These are phyloP conservation scores for Psittacula echo DNA, from an alignment of 2,797 vertebrate genomes.

Conservation along the genomic window DNA sequence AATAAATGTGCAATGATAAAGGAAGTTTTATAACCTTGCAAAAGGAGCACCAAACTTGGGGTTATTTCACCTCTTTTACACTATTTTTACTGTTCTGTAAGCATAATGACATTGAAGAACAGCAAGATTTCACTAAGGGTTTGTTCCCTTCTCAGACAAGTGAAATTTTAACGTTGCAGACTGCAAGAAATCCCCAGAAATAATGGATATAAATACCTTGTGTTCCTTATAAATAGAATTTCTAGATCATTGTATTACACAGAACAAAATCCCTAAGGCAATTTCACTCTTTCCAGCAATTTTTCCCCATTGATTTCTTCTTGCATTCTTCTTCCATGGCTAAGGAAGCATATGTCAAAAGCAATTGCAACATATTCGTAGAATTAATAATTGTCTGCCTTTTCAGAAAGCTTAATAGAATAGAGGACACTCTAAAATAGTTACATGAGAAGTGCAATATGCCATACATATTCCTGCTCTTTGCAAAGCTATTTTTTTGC, in stretches of 20 bases:
- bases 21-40: neutral
- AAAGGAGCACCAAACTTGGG: neutral
- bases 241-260: constrained; percentile 8
- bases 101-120: neutral
- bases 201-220: neutral
- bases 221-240: constrained; percentile 43
- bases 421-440: neutral
- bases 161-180: constrained; percentile 20
- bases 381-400: constrained; percentile 42
- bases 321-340: constrained; percentile 35
- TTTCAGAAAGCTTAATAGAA: constrained; percentile 46
- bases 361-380: constrained; percentile 29
- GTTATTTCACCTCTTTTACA: neutral
- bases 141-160: neutral
- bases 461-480: neutral
- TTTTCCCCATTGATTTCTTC: constrained; percentile 53
- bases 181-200: constrained; percentile 13
- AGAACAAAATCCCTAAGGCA: constrained; percentile 39
- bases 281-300: constrained; percentile 17
- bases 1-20: neutral
- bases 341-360: constrained; percentile 52
- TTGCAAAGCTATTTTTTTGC: neutral
- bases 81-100: neutral
- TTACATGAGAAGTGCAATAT: neutral
- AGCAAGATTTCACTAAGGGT: neutral